Conservation (phyloP, 2,888 invertebrate species). For the Latrodectus hesperus region DNA sequence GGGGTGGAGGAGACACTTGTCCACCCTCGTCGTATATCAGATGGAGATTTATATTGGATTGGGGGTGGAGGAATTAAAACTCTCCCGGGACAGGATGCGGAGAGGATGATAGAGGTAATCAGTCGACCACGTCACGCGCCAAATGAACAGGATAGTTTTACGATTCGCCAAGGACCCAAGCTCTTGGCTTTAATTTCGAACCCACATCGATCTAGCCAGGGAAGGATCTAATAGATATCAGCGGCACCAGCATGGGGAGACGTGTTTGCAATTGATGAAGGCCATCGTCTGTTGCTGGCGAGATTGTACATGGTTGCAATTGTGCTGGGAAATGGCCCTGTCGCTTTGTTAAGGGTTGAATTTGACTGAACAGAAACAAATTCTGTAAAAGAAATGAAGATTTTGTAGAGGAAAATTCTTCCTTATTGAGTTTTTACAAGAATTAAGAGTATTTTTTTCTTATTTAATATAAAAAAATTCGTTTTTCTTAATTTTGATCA, state of each 20-base stretch:
- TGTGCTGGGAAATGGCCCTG: too few species aligned
- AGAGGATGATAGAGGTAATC: slow-evolving; percentile 26
- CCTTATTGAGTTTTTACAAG: too few species aligned
- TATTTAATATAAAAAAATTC: too few species aligned
- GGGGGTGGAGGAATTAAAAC: slow-evolving; percentile 24
- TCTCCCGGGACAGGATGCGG: not conserved
- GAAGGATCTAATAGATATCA: slow-evolving; percentile 1
- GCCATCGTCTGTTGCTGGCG: not conserved
- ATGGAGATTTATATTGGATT: slow-evolving; percentile 21
- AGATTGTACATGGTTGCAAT: too few species aligned
- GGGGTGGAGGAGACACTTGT: slow-evolving; percentile 6
- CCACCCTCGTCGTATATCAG: slow-evolving; percentile 5
- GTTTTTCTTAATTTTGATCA: too few species aligned
- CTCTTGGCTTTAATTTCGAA: slow-evolving; percentile 16
- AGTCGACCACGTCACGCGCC: slow-evolving; percentile 30
- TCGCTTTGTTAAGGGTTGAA: too few species aligned
- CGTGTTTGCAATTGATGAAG: slow-evolving; percentile 16
- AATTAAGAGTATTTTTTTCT: too few species aligned
- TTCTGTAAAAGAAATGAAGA: too few species aligned
- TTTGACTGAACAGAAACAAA: too few species aligned
- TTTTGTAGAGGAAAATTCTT: too few species aligned
- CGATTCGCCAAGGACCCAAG: slow-evolving; percentile 1
- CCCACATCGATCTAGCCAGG: slow-evolving; percentile 17
- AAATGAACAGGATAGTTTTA: slow-evolving; percentile 34
- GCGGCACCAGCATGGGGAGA: slow-evolving; percentile 8